phyloP scores from a whole-genome alignment of 2,888 invertebrate genomes.

The Yponomeuta cagnagella region DNA sequence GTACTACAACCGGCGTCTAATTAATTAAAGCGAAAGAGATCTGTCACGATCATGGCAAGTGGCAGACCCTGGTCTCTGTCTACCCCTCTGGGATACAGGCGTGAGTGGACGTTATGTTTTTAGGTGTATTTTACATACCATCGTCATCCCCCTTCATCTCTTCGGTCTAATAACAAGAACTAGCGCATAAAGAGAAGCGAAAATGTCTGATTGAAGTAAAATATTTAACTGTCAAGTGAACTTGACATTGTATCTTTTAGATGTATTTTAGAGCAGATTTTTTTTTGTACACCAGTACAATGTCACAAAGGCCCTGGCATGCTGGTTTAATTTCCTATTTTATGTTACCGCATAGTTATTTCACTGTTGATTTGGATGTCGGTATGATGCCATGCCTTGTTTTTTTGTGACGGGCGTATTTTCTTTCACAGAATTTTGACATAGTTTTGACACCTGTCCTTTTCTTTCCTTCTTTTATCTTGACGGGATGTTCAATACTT shows the following conservation, averaged over 20 bases:
- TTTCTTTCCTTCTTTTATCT: not conserved
- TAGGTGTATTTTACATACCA: not conserved
- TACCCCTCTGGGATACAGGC: too few species aligned
- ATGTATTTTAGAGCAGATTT: not conserved
- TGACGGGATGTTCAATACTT: too few species aligned
- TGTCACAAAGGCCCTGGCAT: not conserved
- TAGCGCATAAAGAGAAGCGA: not conserved
- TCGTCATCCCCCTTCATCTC: not conserved
- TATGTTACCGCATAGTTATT: not conserved
- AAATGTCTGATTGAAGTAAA: not conserved
- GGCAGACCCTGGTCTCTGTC: too few species aligned
- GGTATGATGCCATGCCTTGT: not conserved
- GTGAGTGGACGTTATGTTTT: too few species aligned
- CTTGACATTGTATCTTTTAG: not conserved
- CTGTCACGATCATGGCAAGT: too few species aligned
- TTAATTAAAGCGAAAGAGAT: too few species aligned
- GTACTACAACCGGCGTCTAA: too few species aligned
- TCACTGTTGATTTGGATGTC: not conserved
- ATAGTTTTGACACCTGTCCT: not conserved
- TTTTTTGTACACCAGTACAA: not conserved
- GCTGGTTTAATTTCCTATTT: not conserved
- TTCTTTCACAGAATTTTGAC: not conserved
- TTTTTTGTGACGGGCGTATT: not conserved
- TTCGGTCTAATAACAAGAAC: not conserved
- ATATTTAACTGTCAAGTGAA: not conserved